phyloP scores from a whole-genome alignment of 2,113 vertebrate genomes.

The Pontoporia blainvillei region DNA sequence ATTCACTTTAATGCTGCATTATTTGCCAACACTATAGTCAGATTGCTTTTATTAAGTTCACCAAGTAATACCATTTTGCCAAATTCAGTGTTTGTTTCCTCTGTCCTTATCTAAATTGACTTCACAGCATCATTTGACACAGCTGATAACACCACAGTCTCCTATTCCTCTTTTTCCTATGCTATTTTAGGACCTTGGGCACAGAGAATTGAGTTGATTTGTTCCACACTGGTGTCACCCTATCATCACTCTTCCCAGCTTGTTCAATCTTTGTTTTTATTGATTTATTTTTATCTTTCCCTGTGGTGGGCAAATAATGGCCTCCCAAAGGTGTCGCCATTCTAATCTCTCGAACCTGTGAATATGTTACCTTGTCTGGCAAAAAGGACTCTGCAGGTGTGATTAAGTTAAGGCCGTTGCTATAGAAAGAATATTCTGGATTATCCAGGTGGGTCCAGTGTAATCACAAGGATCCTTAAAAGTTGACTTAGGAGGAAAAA shows the following conservation, averaged over 20 bases:
- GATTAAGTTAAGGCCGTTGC: not conserved
- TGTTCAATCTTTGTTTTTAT: not conserved
- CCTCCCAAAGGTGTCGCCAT: not conserved
- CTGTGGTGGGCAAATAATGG: not conserved
- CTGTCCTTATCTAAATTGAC: not conserved
- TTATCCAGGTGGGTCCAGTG: not conserved
- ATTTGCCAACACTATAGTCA: not conserved
- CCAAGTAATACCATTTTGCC: not conserved
- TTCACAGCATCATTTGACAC: not conserved
- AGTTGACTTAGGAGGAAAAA: not conserved
- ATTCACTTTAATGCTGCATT: not conserved
- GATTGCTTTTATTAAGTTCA: not conserved
- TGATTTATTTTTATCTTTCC: not conserved
- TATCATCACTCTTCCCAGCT: not conserved
- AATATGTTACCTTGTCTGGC: not conserved
- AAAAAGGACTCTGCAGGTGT: not conserved
- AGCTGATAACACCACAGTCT: not conserved
- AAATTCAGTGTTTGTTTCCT: not conserved
- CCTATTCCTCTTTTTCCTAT: not conserved
- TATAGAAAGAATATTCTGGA: not conserved
- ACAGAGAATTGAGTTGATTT: not conserved
- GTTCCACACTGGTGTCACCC: not conserved
- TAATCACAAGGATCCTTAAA: not conserved
- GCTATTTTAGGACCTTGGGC: not conserved
- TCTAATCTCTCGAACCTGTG: not conserved